These are phyloP conservation scores for Epirrhoe tristata DNA, from an alignment of 2,888 invertebrate species.

Conservation along the genomic window DNA sequence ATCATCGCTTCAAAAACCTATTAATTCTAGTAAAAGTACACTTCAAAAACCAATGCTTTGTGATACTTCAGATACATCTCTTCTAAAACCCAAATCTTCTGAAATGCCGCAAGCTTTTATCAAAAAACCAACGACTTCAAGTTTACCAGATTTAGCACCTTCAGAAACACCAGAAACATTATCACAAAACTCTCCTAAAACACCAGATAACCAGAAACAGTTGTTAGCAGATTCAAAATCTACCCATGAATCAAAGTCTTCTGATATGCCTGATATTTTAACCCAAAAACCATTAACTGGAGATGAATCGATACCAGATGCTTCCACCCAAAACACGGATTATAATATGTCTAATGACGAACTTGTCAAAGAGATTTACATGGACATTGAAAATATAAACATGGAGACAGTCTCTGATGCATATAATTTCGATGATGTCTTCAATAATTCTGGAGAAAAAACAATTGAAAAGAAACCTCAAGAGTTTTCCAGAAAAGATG, in stretches of 20 bases:
- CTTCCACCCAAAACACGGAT: conserved; percentile 5
- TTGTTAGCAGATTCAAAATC: neutral
- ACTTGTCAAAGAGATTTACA: conserved; percentile 55
- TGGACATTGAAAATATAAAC: conserved; percentile 57
- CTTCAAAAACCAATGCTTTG: neutral
- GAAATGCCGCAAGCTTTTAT: conserved; percentile 8
- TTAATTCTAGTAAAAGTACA: neutral
- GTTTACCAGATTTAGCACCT: neutral
- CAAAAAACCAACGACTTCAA: neutral
- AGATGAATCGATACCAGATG: conserved; percentile 1
- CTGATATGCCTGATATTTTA: conserved; percentile 19
- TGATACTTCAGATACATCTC: conserved; percentile 3
- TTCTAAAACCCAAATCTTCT: neutral
- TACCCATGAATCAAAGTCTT: conserved; percentile 3
- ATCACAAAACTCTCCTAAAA: conserved; percentile 24
- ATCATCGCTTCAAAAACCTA: conserved; percentile 17
- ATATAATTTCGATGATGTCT: conserved; percentile 26
- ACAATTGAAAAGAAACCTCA: conserved; percentile 18
- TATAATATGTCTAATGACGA: conserved; percentile 17
- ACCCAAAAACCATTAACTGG: neutral
- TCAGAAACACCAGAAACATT: conserved; percentile 25
- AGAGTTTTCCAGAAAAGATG: neutral
- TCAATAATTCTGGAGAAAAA: conserved; percentile 15
- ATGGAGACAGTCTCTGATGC: conserved; percentile 59
- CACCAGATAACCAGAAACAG: conserved; percentile 3